Evolutionary conservation across 1,140 invertebrate genomes (phyloP), one percentile per base, ranked within the genome.

Genomic region (Drosophila serrata): DNA sequence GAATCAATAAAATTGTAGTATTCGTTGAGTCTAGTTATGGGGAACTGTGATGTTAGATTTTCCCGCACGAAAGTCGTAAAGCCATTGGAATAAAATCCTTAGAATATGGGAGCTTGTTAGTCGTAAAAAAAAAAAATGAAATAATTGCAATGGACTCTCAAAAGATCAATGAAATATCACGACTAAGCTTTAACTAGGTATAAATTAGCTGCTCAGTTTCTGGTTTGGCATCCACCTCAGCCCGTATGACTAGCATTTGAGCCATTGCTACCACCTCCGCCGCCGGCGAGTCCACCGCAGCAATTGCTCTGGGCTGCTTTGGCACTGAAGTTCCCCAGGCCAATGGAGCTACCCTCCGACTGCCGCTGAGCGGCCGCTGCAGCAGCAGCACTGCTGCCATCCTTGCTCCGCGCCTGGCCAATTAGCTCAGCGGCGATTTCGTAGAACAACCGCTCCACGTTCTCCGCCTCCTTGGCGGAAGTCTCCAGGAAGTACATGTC

Each of bases 401-500:
- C 92, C 61, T 92, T 92, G 59, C 82, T 92, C 15, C 92, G 75
- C 6, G 92, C 92, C 49, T 94, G 96, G 94, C 98, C 97, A 95
- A 98, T 98, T 22, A 98, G 94, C 93, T 98, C 97, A 43, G 97
- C 96, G 61, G 98, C 98, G 85, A 99, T 99, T 93, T 99, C 97
- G 95, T 98, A 96, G 93, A 99, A 99, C 57, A 99, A 94, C 93
- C 97, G 96, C 93, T 99, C 98, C 31, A 99, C 98, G 94, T 99
- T 99, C 82, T 98, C 98, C 33, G 98, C 97, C 93, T 99, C 98
- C 94, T 99, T 99, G 13, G 99, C 98, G 33, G 98, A 99, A 27
- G 99, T 99, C 94, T 99, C 99, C 92, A 99, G 95, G 93, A 99
- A 98, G 93, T 98, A 98, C 98, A 99, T 99, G 79, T 97, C 97